These are phyloP conservation scores for Callinectes sapidus DNA, from an alignment of 2,888 invertebrate genomes.

Conservation along the genomic window DNA sequence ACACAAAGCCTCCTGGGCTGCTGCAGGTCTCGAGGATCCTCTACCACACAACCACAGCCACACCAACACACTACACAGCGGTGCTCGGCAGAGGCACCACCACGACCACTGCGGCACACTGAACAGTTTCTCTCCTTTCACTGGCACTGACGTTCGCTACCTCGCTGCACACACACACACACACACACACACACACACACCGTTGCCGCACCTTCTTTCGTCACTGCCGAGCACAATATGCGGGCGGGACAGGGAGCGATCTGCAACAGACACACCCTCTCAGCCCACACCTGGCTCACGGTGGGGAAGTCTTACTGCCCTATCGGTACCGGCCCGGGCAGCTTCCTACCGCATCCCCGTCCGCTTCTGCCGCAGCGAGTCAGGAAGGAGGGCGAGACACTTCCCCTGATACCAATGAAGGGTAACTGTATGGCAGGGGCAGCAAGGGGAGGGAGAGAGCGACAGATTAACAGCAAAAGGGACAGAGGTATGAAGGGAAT, in stretches of 20 bases:
- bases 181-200: constrained; percentile 5
- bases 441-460: background rate
- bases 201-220: background rate
- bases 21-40: too few relatives aligned
- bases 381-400: background rate
- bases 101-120: background rate
- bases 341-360: background rate
- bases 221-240: background rate
- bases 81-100: background rate
- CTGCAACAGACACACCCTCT: background rate
- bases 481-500: background rate
- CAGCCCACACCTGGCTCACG: constrained; percentile 9
- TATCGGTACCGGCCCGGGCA: background rate
- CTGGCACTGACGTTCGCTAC: constrained; percentile 11
- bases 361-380: background rate
- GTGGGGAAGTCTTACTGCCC: background rate
- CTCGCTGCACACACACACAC: constrained; percentile 12
- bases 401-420: background rate
- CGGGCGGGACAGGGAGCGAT: background rate
- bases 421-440: background rate
- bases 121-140: constrained; percentile 25
- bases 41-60: too few relatives aligned
- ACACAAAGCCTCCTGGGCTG: background rate
- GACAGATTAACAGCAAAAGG: background rate
- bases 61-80: background rate